Evolutionary conservation across 2,888 invertebrate genomes (phyloP), one percentile per base, ranked within the genome.

Genomic region (Heliconius cydno): DNA sequence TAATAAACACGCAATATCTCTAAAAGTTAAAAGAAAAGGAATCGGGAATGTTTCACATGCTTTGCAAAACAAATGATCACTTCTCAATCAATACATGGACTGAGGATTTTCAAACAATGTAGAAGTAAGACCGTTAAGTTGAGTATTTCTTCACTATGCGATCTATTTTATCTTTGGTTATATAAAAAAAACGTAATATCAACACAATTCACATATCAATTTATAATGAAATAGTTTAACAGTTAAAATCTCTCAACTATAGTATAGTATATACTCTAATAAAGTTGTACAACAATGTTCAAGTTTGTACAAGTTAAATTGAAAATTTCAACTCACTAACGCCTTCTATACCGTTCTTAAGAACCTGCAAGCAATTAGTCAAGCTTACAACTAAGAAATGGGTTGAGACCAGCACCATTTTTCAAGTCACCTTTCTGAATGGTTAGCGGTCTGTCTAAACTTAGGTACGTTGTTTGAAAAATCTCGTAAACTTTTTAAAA

Each of bases 301-400:
- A 80, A 82, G 73, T 82, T 80, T 71, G 81, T 79, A 67, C 73
- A 82, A 83, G 81, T 83, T 82, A 83, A 82, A 83, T 83, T 83
- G 83, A 81, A 82, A 83, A 81, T 73, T 81, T 81, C 71, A 77
- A 79, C 71, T 79, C 74, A 76, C 65, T 70, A 67, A 66, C 60
- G 73, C 73, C 41, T 73, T 74, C 81, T 71, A 72, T 68, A 76
- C 66, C 57, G 72, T 81, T 80, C 80, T 72, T 81, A 80, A 78
- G 80, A 81, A 66, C 74, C 79, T 52, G 81, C 70, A 76, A 80
- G 77, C 78, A 80, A 81, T 82, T 82, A 82, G 78, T 82, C 81
- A 82, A 79, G 79, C 81, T 80, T 80, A 80, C 80, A 80, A 34
- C 82, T 78, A 80, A 82, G 77, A 76, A 80, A 82, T 78, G 80